Conservation (phyloP, 2,113 vertebrate species). For the Bambusicola thoracicus region DNA sequence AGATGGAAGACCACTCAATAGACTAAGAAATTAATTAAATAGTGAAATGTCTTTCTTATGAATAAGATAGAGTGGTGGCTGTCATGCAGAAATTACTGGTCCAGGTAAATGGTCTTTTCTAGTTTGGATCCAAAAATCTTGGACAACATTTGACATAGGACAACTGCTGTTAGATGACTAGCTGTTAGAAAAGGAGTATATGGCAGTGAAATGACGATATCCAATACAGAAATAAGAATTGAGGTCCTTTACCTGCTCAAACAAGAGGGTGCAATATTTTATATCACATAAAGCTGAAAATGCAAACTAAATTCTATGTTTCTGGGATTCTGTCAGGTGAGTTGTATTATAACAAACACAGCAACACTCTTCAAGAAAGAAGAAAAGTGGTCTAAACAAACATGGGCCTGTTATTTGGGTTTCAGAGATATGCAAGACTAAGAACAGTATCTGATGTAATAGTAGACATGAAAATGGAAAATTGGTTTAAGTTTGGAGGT, state of each 20-base stretch:
- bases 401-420: neutral
- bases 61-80: neutral
- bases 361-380: neutral
- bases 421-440: neutral
- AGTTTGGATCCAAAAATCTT: neutral
- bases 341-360: neutral
- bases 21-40: neutral
- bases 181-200: neutral
- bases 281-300: neutral
- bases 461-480: neutral
- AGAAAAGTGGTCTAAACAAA: neutral
- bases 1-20: neutral
- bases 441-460: neutral
- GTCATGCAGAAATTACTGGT: neutral
- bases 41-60: neutral
- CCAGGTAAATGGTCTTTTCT: neutral
- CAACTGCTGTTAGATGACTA: neutral
- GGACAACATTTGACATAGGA: neutral
- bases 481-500: neutral
- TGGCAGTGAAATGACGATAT: neutral
- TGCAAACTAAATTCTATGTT: neutral
- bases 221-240: neutral
- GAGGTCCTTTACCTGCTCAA: neutral
- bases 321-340: neutral
- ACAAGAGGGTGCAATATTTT: neutral